phyloP scores from a whole-genome alignment of 2,888 invertebrate species.

The Drosophila parthenogenetica region DNA sequence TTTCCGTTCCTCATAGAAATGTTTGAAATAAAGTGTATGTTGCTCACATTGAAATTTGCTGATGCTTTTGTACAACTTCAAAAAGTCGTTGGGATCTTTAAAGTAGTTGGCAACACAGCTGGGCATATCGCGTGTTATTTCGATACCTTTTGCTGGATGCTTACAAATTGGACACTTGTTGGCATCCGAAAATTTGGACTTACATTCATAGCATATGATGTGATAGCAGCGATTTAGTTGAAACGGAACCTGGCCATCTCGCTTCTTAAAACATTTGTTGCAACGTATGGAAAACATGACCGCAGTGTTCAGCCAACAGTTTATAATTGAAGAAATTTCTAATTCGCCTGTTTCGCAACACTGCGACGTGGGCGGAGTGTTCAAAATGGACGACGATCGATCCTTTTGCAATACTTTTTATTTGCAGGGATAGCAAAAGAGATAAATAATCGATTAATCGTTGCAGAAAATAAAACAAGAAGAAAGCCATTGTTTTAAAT shows the following conservation, averaged over 20 bases:
- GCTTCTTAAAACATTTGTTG: slow-evolving; percentile 45
- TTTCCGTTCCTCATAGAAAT: slow-evolving; percentile 16
- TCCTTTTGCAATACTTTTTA: not conserved
- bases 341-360: slow-evolving; percentile 41
- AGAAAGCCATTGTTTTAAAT: too few species aligned
- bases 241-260: slow-evolving; percentile 8
- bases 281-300: slow-evolving; percentile 63
- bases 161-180: slow-evolving; percentile 51
- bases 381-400: slow-evolving; percentile 11
- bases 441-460: too few species aligned
- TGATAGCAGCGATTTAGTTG: slow-evolving; percentile 54
- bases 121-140: slow-evolving; percentile 45
- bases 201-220: slow-evolving; percentile 48
- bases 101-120: slow-evolving; percentile 51
- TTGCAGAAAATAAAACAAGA: too few species aligned
- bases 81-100: slow-evolving; percentile 45
- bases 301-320: too few species aligned
- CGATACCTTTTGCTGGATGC: not conserved
- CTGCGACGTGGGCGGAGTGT: not conserved
- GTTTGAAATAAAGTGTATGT: slow-evolving; percentile 24
- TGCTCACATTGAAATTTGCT: slow-evolving; percentile 55
- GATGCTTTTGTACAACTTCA: slow-evolving; percentile 39
- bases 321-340: too few species aligned
- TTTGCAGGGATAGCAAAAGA: too few species aligned
- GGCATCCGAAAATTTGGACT: not conserved